A percentile compares a stretch with the other conserved stretches of the same genome.
These are phyloP conservation scores for Dinocampus coccinellae DNA, from an alignment of 2,888 invertebrate species.

Conservation along the genomic window DNA sequence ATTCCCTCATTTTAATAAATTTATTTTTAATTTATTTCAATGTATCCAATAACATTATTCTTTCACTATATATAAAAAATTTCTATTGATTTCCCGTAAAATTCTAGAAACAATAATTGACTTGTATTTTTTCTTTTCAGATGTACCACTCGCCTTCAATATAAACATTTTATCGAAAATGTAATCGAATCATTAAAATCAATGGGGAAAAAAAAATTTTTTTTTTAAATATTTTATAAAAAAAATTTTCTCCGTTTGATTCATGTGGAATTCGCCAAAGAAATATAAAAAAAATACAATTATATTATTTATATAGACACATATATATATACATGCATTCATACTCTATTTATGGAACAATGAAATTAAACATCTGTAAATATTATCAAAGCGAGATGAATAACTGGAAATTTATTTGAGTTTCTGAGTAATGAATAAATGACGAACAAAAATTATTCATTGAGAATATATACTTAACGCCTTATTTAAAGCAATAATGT, in stretches of 20 bases:
- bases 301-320: conserved; percentile 3
- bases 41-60: too few species aligned
- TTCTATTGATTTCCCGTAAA: neutral
- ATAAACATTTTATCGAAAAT: neutral
- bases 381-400: neutral
- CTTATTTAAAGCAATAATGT: neutral
- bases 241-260: too few species aligned
- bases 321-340: neutral
- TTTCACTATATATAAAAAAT: too few species aligned
- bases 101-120: neutral
- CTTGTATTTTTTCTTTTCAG: neutral
- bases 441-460: neutral
- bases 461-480: neutral
- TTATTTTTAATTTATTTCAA: too few species aligned
- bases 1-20: too few species aligned
- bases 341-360: neutral
- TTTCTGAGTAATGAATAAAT: neutral
- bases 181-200: neutral
- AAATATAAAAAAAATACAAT: neutral
- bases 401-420: neutral
- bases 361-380: conserved; percentile 8
- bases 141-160: neutral
- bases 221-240: too few species aligned
- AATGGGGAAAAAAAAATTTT: neutral
- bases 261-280: conserved; percentile 5